phyloP scores from a whole-genome alignment of 2,113 vertebrate species.

The Lagenorhynchus albirostris region DNA sequence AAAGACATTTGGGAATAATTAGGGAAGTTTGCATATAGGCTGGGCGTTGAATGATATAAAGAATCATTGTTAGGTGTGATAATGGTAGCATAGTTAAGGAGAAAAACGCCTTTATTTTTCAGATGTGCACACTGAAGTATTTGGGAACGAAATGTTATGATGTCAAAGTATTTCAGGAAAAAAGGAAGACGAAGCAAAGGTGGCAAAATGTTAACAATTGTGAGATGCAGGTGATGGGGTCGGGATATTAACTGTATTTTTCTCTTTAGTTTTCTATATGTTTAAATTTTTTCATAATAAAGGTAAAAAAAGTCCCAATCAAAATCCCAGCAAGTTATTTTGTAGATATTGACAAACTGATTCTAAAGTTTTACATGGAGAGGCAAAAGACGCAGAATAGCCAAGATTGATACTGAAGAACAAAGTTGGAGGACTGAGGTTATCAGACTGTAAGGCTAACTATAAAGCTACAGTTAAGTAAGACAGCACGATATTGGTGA shows the following conservation, averaged over 20 bases:
- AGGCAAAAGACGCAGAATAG: not conserved
- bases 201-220: not conserved
- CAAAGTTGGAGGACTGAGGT: not conserved
- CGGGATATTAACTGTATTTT: too few species aligned
- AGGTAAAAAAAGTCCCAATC: not conserved
- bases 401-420: not conserved
- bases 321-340: not conserved
- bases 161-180: not conserved
- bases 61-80: too few species aligned
- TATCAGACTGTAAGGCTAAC: not conserved
- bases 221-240: too few species aligned
- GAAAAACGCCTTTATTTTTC: not conserved
- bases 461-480: not conserved
- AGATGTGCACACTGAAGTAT: not conserved
- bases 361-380: not conserved
- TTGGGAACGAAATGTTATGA: not conserved
- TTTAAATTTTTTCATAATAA: too few species aligned
- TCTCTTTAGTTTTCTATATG: too few species aligned
- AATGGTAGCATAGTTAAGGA: not conserved
- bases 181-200: not conserved
- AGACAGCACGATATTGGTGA: not conserved
- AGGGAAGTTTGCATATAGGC: not conserved
- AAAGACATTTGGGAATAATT: too few species aligned
- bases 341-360: not conserved
- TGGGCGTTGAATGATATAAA: not conserved